A percentile compares a stretch with the other conserved stretches of the same genome.
Conservation (phyloP, 2,113 vertebrate species). For the Lepus timidus region DNA sequence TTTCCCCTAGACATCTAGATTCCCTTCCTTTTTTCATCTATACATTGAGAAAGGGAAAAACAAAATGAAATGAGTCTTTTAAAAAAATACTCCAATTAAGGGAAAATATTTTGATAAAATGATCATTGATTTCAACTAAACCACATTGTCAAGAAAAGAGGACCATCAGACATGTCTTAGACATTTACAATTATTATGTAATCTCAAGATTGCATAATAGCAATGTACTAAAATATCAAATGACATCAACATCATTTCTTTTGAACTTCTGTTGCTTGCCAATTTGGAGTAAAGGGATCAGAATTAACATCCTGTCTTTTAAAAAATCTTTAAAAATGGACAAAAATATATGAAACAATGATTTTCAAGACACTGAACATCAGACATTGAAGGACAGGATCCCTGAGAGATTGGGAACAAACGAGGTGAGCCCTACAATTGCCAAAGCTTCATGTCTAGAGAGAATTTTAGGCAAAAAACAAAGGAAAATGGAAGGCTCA, state of each 20-base stretch:
- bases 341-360: neutral
- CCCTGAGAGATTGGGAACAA: neutral
- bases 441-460: neutral
- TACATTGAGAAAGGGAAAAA: neutral
- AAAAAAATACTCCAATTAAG: neutral
- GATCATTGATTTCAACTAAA: constrained; percentile 11
- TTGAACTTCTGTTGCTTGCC: neutral
- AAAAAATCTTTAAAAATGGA: neutral
- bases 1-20: neutral
- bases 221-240: constrained; percentile 39
- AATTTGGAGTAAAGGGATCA: neutral
- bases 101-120: neutral
- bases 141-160: neutral
- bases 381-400: neutral
- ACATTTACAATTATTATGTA: neutral
- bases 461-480: neutral
- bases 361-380: neutral
- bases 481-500: neutral
- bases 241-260: neutral
- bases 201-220: neutral
- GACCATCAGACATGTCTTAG: neutral
- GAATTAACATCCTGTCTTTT: neutral
- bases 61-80: neutral
- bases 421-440: neutral
- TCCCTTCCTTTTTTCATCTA: neutral